phyloP scores from a whole-genome alignment of 2,888 invertebrate genomes.

The Venusia cambrica region DNA sequence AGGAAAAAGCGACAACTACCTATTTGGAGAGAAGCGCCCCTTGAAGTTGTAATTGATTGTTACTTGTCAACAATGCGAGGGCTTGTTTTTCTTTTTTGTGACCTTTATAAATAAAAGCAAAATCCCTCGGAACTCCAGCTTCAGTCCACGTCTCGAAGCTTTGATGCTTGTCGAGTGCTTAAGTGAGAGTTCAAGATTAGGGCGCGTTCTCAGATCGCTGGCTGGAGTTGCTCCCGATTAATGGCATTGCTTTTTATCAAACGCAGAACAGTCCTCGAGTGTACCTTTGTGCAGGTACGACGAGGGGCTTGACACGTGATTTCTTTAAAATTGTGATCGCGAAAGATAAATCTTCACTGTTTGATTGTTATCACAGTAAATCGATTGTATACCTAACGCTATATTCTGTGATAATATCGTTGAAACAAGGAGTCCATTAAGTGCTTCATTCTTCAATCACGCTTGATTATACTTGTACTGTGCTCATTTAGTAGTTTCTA shows the following conservation, averaged over 20 bases:
- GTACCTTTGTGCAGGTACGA: conserved; percentile 14
- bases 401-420: no score
- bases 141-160: conserved; percentile 36
- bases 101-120: conserved; percentile 16
- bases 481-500: no score
- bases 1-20: conserved; percentile 28
- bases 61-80: conserved; percentile 24
- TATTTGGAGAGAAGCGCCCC: conserved; percentile 15
- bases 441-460: no score
- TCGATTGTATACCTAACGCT: no score
- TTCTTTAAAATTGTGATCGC: conserved; percentile 12
- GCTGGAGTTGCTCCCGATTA: conserved; percentile 53
- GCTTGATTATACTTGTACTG: no score
- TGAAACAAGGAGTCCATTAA: no score
- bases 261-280: conserved; percentile 44
- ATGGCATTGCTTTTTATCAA: conserved; percentile 53
- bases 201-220: conserved; percentile 49
- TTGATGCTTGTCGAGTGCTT: conserved; percentile 61
- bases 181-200: conserved; percentile 57
- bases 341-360: no score
- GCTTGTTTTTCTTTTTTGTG: conserved; percentile 23
- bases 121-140: conserved; percentile 33
- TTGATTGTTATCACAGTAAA: no score
- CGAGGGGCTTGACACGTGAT: conserved; percentile 11
- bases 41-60: conserved; percentile 28